phyloP scores from a whole-genome alignment of 2,797 vertebrate genomes.

The Tarsius wallacei region DNA sequence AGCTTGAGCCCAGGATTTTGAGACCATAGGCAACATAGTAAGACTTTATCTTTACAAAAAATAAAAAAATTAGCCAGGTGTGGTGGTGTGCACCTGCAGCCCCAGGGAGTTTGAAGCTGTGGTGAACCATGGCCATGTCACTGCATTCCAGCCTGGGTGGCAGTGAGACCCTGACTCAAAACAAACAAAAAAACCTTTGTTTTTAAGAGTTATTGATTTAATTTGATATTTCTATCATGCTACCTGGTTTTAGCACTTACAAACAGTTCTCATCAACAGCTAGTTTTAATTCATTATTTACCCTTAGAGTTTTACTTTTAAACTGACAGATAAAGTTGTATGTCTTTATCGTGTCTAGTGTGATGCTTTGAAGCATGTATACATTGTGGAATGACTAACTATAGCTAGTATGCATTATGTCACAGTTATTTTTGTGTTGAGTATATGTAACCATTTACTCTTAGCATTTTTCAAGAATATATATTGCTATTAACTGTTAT shows the following conservation, averaged over 20 bases:
- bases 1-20: too few relatives aligned
- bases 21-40: too few relatives aligned
- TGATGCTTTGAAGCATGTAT: not conserved
- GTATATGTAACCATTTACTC: not conserved
- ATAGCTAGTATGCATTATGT: not conserved
- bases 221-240: constrained; percentile 18
- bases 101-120: too few relatives aligned
- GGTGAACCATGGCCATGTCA: too few relatives aligned
- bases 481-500: not conserved
- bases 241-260: constrained; percentile 8
- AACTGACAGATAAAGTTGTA: not conserved
- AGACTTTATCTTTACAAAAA: too few relatives aligned
- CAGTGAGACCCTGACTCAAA: too few relatives aligned
- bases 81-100: too few relatives aligned
- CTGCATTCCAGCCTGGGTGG: too few relatives aligned
- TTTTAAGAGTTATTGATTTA: constrained; percentile 13
- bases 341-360: not conserved
- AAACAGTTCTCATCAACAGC: not conserved
- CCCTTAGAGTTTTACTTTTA: not conserved
- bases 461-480: not conserved
- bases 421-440: not conserved
- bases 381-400: not conserved
- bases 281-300: not conserved
- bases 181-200: too few relatives aligned
- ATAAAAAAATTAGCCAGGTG: too few relatives aligned